Percentiles rank a stretch among this genome's conserved stretches.
These are phyloP conservation scores for Tichodroma muraria DNA, from an alignment of 2,113 vertebrate species.

Conservation along the genomic window DNA sequence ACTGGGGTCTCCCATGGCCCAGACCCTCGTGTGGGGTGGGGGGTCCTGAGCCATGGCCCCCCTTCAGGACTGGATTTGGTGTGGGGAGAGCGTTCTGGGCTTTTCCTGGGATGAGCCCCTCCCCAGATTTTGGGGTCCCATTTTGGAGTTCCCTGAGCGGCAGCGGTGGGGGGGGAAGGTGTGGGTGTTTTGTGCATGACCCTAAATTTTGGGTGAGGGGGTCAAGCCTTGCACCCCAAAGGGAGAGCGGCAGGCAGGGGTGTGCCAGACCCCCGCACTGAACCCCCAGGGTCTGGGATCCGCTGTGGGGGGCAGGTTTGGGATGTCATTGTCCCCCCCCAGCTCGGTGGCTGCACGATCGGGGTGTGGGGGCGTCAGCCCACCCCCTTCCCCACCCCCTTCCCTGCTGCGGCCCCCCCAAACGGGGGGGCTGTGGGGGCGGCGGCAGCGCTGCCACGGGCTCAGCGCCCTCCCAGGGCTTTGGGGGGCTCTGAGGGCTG, in stretches of 20 bases:
- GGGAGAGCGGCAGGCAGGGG: too few relatives aligned
- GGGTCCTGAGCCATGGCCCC: background rate
- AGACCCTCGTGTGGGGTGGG: background rate
- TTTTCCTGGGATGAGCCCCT: background rate
- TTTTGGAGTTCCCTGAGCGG: background rate
- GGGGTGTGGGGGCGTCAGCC: background rate
- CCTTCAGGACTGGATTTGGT: fast-evolving
- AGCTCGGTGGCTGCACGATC: background rate
- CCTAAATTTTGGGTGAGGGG: background rate
- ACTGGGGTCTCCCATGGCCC: background rate
- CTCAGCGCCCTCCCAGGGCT: background rate
- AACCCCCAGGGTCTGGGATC: fast-evolving
- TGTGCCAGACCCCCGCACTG: background rate
- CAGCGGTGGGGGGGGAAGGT: too few relatives aligned
- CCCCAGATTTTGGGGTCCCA: background rate
- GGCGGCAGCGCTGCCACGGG: background rate
- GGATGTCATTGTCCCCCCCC: background rate
- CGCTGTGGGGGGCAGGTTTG: background rate
- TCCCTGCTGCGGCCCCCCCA: background rate
- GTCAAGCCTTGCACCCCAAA: background rate
- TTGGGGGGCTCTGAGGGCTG: background rate
- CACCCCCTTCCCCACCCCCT: background rate
- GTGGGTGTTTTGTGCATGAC: too few relatives aligned
- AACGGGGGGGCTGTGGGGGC: background rate
- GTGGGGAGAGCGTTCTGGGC: background rate